Base-by-base conservation (phyloP, 2,888 invertebrate genomes). In the Tortrix viridana region DNA sequence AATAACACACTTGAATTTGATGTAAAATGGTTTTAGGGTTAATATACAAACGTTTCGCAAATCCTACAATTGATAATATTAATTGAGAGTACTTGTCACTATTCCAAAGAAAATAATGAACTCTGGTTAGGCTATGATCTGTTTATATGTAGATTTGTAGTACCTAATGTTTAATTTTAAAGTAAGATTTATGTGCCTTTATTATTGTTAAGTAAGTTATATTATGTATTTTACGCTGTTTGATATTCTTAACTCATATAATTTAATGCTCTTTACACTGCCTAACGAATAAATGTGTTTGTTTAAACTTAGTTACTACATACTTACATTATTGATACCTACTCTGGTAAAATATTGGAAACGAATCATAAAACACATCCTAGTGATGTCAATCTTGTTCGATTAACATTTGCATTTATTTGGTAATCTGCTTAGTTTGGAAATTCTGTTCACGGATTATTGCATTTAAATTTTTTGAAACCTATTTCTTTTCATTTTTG, bases 401-500 rank as follows among this genome's bases (percentile, higher is more conserved):
- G 18, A 7, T 5, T 47, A 7, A 41, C 3, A n/a, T 12, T 9
- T 52, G 38, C 62, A 57, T 62, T 61, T 55, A 23, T 19, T 23
- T 57, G 32, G 48, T 62, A 23, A 38, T 38, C n/a, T 50, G 44
- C 22, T 57, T 56, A 19, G 16, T 38, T 19, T 18, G 18, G 41
- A 41, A 41, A 41, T 41, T 37, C 46, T 41, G 19, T 38, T 61
- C 37, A 22, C 26, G 32, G 22, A 18, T 38, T 41, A 22, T 49
- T 53, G 52, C 65, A 56, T 60, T 61, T 55, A 41, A 56, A 52
- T 46, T 26, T n/a, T 38, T 22, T 12, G 52, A 53, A 59, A 55
- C 55, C 55, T 56, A 47, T 52, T 66, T 47, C 63, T 55, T 55
- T 70, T 69, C 69, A 62, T 65, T 53, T 52, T 72, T 75, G 70